Base-by-base conservation (phyloP, 2,113 vertebrate species). In the Sterrhoptilus dennistouni region DNA sequence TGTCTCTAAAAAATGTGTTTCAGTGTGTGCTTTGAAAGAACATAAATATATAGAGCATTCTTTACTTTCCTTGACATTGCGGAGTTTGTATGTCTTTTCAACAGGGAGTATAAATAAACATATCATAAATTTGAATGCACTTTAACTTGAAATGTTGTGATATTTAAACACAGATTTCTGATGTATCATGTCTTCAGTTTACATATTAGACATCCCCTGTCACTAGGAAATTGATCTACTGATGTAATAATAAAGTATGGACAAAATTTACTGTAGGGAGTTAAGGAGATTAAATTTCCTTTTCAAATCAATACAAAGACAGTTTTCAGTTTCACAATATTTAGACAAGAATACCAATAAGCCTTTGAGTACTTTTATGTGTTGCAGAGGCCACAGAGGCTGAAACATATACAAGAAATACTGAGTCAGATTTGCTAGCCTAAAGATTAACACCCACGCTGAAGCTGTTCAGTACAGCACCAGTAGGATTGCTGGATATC, bases 41-140 rank as follows among this genome's bases (percentile, higher is more conserved):
- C 10, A 84, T 69, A 63, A 61, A 87, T 80, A 82, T 60, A 56
- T 9, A 63, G 19, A 63, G 9, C 40, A 68, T 65, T 86, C 40
- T 95, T 95, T 31, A 59, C 14, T 81, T 94, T 91, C 42, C 36
- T 82, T 89, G 63, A 75, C 8, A 35, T 76, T 75, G 63, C 11
- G 85, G 2, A 52, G 14, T 88, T 83, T 0, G 0, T 64, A 52
- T 72, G 53, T 89, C 60, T 87, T 96, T 97, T 81, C 54, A 82
- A 72, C 14, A 92, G 5, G 45, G 81, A 95, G 19, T 89, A 38
- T 90, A 96, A 95, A 77, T 89, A 88, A 87, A 74, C 1, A 61
- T 52, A 91, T 65, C 83, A 52, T 80, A 93, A 96, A 95, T 93
- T 54, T 94, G 45, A 96, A 91, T 83, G 33, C 23, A 94, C 27